A percentile compares a stretch with the other conserved stretches of the same genome.
Conservation (phyloP, 2,888 invertebrate species). For the Epinotia ramella region DNA sequence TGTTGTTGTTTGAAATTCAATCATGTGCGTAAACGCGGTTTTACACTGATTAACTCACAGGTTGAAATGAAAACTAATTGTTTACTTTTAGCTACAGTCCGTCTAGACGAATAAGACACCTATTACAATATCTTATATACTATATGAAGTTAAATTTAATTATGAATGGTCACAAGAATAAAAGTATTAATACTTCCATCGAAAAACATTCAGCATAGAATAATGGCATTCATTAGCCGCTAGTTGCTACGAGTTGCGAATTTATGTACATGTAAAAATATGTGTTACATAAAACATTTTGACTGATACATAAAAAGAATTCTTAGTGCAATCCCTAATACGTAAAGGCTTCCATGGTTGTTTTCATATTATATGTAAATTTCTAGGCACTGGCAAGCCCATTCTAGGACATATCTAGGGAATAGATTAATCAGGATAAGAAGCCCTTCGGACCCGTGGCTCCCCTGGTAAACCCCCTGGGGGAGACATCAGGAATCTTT, state of each 20-base stretch:
- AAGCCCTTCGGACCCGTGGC: too few relatives aligned
- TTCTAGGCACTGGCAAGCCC: conserved; percentile 66
- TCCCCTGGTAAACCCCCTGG: too few relatives aligned
- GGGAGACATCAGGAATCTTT: too few relatives aligned
- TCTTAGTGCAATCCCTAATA: conserved; percentile 36
- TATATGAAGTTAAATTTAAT: conserved; percentile 22
- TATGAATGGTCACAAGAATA: conserved; percentile 37
- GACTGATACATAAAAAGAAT: conserved; percentile 33
- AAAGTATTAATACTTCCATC: conserved; percentile 26
- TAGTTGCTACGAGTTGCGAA: conserved; percentile 28
- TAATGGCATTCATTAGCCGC: conserved; percentile 33
- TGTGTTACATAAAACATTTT: conserved; percentile 9
- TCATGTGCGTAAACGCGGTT: too few relatives aligned
- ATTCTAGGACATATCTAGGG: conserved; percentile 44
- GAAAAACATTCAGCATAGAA: conserved; percentile 37
- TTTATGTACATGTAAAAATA: conserved; percentile 37
- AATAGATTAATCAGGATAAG: conserved; percentile 9
- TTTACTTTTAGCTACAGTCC: conserved; percentile 63
- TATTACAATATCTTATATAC: conserved; percentile 54
- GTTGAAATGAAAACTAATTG: conserved; percentile 10
- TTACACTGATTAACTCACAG: background rate
- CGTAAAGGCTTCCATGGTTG: conserved; percentile 33
- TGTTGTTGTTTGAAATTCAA: too few relatives aligned
- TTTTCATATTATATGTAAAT: conserved; percentile 44
- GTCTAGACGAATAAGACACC: conserved; percentile 65